These are phyloP conservation scores for Rhabdophis nuchalis DNA, from an alignment of 2,797 vertebrate species.

Conservation along the genomic window DNA sequence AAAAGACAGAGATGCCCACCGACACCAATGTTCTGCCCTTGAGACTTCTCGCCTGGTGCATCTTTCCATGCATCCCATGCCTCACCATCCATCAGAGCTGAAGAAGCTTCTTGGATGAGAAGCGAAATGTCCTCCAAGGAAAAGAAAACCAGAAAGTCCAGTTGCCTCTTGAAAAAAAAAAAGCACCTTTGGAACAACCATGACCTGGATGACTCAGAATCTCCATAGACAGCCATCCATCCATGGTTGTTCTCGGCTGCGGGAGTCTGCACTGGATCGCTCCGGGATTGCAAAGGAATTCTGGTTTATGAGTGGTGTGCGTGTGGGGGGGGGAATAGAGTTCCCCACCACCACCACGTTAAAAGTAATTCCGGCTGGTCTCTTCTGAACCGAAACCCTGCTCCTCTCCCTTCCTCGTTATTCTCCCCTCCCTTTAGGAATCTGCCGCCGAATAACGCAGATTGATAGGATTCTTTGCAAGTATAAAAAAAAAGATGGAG, in stretches of 20 bases:
- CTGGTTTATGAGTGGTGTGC: neutral
- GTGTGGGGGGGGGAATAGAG: neutral
- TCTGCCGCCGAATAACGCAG: neutral
- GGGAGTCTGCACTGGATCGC: neutral
- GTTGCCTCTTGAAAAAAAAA: no score
- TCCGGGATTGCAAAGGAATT: neutral
- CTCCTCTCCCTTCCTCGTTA: no score
- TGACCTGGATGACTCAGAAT: no score
- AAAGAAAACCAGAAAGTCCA: no score
- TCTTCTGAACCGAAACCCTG: neutral
- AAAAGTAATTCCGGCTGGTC: no score
- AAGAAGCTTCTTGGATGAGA: no score
- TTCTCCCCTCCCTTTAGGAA: neutral
- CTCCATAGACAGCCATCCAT: no score
- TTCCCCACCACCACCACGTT: neutral
- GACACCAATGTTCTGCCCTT: rapidly evolving
- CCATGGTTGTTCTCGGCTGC: neutral
- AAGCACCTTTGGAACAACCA: no score
- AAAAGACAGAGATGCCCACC: neutral
- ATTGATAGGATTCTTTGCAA: neutral
- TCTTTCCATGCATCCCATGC: neutral
- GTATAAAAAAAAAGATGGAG: neutral
- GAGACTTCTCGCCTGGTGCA: no score
- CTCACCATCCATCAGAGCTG: neutral
- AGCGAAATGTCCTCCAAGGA: no score